These are phyloP conservation scores for Rhabdomys dilectus DNA, from an alignment of 2,113 vertebrate species.

Conservation along the genomic window DNA sequence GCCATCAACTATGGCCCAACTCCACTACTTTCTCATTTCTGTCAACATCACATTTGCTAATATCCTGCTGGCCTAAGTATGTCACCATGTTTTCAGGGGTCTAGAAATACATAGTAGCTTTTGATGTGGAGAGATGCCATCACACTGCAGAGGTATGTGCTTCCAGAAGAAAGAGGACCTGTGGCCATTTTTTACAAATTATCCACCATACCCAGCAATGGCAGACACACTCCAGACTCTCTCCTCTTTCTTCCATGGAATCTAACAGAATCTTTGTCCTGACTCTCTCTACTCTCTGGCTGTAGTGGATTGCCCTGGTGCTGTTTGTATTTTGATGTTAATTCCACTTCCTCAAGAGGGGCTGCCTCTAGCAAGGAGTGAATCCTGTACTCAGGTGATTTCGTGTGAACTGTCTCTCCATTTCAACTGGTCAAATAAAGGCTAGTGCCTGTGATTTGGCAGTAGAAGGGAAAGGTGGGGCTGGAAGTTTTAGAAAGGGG, in stretches of 20 bases:
- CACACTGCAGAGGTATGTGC: background rate
- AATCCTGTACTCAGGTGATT: too few relatives aligned
- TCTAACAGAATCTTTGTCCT: background rate
- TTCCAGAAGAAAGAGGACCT: background rate
- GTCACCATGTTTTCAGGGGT: background rate
- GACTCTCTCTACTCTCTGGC: background rate
- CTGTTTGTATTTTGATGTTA: too few relatives aligned
- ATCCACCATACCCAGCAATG: background rate
- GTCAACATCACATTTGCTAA: background rate
- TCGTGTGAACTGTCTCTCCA: too few relatives aligned
- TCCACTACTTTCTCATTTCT: background rate
- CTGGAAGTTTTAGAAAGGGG: too few relatives aligned
- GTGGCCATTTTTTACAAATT: background rate
- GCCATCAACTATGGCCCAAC: background rate
- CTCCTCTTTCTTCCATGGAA: background rate
- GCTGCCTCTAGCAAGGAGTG: too few relatives aligned
- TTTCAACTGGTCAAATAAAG: too few relatives aligned
- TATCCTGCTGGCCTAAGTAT: background rate
- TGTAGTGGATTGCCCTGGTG: too few relatives aligned
- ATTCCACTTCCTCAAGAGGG: too few relatives aligned
- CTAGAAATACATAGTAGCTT: background rate
- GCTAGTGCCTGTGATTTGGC: too few relatives aligned
- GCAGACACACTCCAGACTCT: background rate
- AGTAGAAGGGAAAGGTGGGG: too few relatives aligned
- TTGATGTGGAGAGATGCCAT: background rate